Base-by-base conservation (phyloP, 1,140 invertebrate species). In the Luehdorfia chinensis region DNA sequence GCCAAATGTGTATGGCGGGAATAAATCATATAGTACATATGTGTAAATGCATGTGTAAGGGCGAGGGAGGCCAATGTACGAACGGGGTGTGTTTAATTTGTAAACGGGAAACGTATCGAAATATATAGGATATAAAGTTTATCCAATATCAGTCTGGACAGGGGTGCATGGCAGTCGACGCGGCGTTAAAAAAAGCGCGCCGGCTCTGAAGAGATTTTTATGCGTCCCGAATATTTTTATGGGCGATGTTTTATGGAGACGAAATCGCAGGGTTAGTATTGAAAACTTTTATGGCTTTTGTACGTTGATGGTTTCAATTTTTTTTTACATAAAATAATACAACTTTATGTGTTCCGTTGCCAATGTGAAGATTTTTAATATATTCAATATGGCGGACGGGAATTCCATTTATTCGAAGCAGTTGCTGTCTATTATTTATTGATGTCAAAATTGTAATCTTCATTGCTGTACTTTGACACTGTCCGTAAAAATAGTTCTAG, bases 61-160 rank as follows among this genome's bases (percentile, higher is more conserved):
- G 52, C 44, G 61, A 58, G 58, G 55, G 51, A 59, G 58, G 55
- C 32, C 12, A 47, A 51, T 57, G 48, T 66, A 61, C 62, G 34
- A 55, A 55, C 53, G 53, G 64, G 56, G 66, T 64, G 61, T 75
- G 67, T 78, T 81, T 81, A 81, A 81, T 81, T 81, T 81, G 77
- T 76, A 74, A 75, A 79, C 75, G 71, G 59, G 65, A 63, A 64
- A 59, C 60, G 58, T 62, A 75, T 76, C 66, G 66, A 72, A 67
- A 65, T 59, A 69, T 71, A 71, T 66, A 66, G 55, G 55, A 66
- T 70, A 43, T 59, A 54, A 30, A 66, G 66, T 57, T 75, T 71
- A 67, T 65, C 64, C 68, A 62, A 64, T 72, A 68, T 62, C 54
- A 47, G 55, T 34, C 41, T 33, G 63, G 44, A 52, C 55, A 58